Percentiles rank a stretch among this genome's conserved stretches.
phyloP scores from a whole-genome alignment of 2,113 vertebrate genomes.

The Poecilia latipinna region DNA sequence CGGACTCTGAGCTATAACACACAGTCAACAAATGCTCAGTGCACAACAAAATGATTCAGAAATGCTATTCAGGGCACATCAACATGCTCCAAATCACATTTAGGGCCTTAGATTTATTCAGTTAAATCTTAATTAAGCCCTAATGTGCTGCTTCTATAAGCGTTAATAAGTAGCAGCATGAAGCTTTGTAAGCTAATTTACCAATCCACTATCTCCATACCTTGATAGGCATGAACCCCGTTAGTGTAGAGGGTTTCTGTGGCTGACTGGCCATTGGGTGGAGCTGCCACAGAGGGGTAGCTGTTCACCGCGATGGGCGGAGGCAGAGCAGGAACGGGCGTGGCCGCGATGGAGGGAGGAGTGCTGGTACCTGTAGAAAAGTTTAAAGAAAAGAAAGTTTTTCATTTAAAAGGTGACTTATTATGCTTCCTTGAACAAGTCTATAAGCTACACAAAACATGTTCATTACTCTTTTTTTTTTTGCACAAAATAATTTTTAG shows the following conservation, averaged over 20 bases:
- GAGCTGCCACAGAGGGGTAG: conserved; percentile 84
- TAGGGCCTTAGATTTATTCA: conserved; percentile 24
- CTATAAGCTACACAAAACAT: too few relatives aligned
- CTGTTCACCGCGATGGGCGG: conserved; percentile 86
- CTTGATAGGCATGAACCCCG: conserved; percentile 89
- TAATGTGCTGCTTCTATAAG: background rate
- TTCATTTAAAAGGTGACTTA: too few relatives aligned
- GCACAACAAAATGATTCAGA: background rate
- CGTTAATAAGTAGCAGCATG: too few relatives aligned
- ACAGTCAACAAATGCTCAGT: conserved; percentile 28
- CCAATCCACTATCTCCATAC: conserved; percentile 54
- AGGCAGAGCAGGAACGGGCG: conserved; percentile 86
- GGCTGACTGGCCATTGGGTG: conserved; percentile 85
- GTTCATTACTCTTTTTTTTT: too few relatives aligned
- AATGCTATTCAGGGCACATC: conserved; percentile 43
- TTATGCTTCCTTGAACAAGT: too few relatives aligned
- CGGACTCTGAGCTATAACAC: conserved; percentile 88
- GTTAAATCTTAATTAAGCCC: conserved; percentile 30
- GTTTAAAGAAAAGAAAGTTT: background rate
- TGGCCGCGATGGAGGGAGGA: conserved; percentile 88
- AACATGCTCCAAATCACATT: conserved; percentile 39
- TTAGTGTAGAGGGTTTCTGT: conserved; percentile 88
- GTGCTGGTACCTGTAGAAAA: conserved; percentile 85
- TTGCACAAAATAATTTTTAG: too few relatives aligned
- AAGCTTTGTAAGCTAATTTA: too few relatives aligned